Evolutionary conservation across 2,113 vertebrate species (phyloP).

Genomic region (Passer montanus): DNA sequence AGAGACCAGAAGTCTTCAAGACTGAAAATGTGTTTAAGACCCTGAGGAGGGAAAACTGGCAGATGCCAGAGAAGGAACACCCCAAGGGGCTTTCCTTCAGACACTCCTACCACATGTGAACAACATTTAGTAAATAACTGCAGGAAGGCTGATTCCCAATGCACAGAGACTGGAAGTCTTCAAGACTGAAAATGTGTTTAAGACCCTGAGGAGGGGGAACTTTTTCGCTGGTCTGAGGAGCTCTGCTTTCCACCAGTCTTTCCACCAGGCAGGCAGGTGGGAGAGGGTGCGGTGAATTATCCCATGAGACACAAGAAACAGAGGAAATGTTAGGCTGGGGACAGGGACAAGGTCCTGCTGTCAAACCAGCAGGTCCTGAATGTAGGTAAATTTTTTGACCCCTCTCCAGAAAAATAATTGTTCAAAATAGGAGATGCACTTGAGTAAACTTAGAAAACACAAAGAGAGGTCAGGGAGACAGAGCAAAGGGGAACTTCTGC

Average conservation of each 20-base stretch:
- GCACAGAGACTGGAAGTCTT: not conserved
- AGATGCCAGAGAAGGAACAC: not conserved
- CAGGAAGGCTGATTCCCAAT: not conserved
- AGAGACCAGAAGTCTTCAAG: too few relatives aligned
- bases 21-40: too few relatives aligned
- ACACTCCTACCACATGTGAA: not conserved
- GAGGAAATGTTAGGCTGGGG: not conserved
- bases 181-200: not conserved
- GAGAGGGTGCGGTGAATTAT: not conserved
- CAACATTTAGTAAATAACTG: not conserved
- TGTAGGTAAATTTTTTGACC: not conserved
- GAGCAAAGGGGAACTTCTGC: not conserved
- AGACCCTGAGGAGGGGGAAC: accelerated
- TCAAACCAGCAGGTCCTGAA: not conserved
- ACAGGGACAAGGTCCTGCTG: not conserved
- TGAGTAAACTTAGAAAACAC: not conserved
- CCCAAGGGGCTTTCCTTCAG: accelerated
- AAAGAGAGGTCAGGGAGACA: not conserved
- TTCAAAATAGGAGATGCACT: not conserved
- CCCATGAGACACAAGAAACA: not conserved
- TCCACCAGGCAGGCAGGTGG: not conserved
- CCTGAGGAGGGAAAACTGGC: too few relatives aligned
- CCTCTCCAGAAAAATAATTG: not conserved
- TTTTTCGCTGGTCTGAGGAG: not conserved
- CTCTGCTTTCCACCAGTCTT: not conserved